Percentiles rank a stretch among this genome's conserved stretches.
phyloP scores from a whole-genome alignment of 1,140 invertebrate genomes.

The Leptopilina boulardi region DNA sequence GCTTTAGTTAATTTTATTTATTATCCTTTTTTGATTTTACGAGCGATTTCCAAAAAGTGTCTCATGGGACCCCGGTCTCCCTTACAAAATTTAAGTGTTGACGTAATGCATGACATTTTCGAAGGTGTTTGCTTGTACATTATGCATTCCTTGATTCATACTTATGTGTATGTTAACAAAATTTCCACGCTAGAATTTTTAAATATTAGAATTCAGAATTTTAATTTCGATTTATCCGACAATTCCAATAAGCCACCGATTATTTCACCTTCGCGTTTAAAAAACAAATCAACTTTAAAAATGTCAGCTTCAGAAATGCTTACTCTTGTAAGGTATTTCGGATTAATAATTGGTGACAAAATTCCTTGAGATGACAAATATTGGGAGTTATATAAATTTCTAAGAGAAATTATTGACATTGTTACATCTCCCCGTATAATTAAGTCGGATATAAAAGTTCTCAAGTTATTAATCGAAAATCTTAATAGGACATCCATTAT shows the following conservation, averaged over 20 bases:
- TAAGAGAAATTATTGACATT: background rate
- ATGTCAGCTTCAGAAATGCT: background rate
- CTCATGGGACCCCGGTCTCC: too few species aligned
- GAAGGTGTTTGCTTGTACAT: background rate
- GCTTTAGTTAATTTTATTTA: too few species aligned
- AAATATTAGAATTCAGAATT: background rate
- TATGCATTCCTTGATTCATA: background rate
- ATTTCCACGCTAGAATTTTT: background rate
- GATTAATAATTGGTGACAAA: background rate
- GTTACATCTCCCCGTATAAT: background rate
- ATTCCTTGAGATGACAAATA: background rate
- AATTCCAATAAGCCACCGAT: background rate
- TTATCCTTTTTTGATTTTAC: too few species aligned
- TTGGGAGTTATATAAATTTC: background rate
- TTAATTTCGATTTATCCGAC: background rate
- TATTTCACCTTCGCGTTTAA: background rate
- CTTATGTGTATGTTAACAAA: background rate
- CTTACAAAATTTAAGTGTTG: background rate
- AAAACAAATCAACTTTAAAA: background rate
- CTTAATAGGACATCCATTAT: too few species aligned
- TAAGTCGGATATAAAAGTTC: too few species aligned
- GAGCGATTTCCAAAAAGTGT: too few species aligned
- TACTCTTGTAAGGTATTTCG: background rate
- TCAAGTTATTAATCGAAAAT: too few species aligned
- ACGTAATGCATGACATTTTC: too few species aligned